phyloP scores from a whole-genome alignment of 1,140 invertebrate genomes.

The Nautilus pompilius region DNA sequence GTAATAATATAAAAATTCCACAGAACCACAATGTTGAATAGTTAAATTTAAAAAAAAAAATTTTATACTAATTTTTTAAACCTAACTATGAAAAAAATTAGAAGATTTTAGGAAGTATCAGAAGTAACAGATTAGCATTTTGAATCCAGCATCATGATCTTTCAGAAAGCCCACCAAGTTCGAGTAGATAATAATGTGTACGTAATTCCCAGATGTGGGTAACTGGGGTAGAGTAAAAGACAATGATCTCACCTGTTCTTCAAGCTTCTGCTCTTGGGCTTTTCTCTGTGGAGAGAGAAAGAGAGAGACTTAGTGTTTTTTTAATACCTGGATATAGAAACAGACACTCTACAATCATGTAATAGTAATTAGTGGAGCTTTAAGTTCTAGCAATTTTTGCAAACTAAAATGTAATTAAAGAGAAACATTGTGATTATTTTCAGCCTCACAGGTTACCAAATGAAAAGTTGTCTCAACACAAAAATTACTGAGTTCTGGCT shows the following conservation, averaged over 20 bases:
- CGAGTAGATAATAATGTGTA: too few relatives aligned
- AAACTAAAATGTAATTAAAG: too few relatives aligned
- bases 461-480: too few relatives aligned
- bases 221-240: not conserved
- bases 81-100: not conserved
- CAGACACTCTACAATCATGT: too few relatives aligned
- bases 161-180: not conserved
- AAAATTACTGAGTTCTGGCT: too few relatives aligned
- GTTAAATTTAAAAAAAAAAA: not conserved
- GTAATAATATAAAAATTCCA: too few relatives aligned
- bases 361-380: too few relatives aligned
- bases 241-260: constrained; percentile 19
- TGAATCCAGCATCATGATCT: not conserved
- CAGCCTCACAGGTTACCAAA: too few relatives aligned
- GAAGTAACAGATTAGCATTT: not conserved
- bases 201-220: not conserved
- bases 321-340: too few relatives aligned
- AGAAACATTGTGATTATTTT: too few relatives aligned
- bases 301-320: not conserved
- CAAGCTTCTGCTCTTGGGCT: constrained; percentile 15
- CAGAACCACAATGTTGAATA: too few relatives aligned
- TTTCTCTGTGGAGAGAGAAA: constrained; percentile 16
- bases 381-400: too few relatives aligned
- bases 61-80: not conserved
- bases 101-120: not conserved